These are phyloP conservation scores for Agonopterix alstromeriana DNA, from an alignment of 2,888 invertebrate species.

Conservation along the genomic window DNA sequence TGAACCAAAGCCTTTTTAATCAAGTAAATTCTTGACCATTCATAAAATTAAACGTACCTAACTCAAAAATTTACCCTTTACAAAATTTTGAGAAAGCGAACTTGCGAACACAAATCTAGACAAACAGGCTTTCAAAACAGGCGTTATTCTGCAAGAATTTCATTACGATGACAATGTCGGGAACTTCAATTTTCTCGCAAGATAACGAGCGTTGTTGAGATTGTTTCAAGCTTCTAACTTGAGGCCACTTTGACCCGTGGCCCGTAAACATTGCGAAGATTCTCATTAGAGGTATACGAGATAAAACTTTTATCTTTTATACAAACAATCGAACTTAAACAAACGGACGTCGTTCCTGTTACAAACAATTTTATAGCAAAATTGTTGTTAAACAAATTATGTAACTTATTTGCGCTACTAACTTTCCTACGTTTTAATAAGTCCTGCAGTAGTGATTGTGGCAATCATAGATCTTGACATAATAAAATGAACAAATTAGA, in stretches of 20 bases:
- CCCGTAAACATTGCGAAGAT: slow-evolving; percentile 58
- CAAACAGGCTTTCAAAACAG: slow-evolving; percentile 14
- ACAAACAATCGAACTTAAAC: slow-evolving; percentile 27
- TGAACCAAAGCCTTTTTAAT: no score
- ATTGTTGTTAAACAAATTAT: no score
- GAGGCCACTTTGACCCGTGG: slow-evolving; percentile 64
- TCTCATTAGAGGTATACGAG: slow-evolving; percentile 55
- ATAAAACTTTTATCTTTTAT: slow-evolving; percentile 43
- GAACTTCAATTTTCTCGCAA: slow-evolving; percentile 59
- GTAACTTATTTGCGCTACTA: no score
- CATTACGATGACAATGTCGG: slow-evolving; percentile 67
- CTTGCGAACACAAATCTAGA: neutral
- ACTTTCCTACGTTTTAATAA: no score
- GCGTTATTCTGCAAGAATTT: slow-evolving; percentile 53
- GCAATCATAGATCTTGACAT: no score
- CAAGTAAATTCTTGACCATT: no score
- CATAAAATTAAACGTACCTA: no score
- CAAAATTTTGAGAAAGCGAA: neutral
- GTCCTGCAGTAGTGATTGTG: no score
- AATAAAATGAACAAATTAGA: no score
- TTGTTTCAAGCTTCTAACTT: slow-evolving; percentile 55
- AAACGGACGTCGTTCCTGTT: slow-evolving; percentile 7
- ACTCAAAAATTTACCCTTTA: no score
- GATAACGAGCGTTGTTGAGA: slow-evolving; percentile 59
- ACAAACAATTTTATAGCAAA: no score